These are phyloP conservation scores for Pocillopora meandrina DNA, from an alignment of 92 coral and sea anemone species.

Conservation along the genomic window DNA sequence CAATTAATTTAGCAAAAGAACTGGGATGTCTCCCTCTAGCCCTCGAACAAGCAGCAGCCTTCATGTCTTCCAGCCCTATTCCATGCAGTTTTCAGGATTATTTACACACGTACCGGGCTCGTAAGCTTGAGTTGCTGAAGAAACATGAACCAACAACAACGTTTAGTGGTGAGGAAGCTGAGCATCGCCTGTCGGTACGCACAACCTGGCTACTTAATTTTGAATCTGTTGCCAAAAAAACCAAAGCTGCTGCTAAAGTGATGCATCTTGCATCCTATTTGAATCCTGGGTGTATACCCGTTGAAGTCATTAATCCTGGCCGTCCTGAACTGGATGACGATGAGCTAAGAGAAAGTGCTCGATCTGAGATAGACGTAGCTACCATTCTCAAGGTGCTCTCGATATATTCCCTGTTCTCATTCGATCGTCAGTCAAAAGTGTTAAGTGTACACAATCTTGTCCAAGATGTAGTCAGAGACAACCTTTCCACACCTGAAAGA, in stretches of 20 bases:
- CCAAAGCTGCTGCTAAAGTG: neutral
- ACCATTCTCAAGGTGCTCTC: slow-evolving; percentile 12
- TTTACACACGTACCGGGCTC: slow-evolving; percentile 23
- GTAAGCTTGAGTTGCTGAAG: neutral
- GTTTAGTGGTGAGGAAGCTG: slow-evolving; percentile 26
- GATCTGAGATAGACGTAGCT: slow-evolving; percentile 8
- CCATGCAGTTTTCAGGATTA: slow-evolving; percentile 30
- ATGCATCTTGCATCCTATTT: neutral
- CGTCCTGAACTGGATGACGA: slow-evolving; percentile 16
- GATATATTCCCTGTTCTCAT: slow-evolving; percentile 1
- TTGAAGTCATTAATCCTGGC: slow-evolving; percentile 1
- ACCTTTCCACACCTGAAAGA: neutral
- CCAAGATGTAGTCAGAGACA: slow-evolving; percentile 28
- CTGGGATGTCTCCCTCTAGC: slow-evolving; percentile 60
- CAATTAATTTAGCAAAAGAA: slow-evolving; percentile 19
- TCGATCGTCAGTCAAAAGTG: neutral
- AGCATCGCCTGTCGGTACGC: slow-evolving; percentile 51
- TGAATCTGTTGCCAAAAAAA: slow-evolving; percentile 10
- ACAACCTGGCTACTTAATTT: slow-evolving; percentile 63
- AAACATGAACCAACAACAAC: slow-evolving; percentile 11
- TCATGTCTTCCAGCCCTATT: slow-evolving; percentile 29
- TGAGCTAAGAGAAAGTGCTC: neutral
- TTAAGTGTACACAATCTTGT: slow-evolving; percentile 22
- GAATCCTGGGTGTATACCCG: neutral
- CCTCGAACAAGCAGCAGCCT: slow-evolving; percentile 65